Conservation (phyloP, 2,888 invertebrate species). For the Spodoptera exigua region DNA sequence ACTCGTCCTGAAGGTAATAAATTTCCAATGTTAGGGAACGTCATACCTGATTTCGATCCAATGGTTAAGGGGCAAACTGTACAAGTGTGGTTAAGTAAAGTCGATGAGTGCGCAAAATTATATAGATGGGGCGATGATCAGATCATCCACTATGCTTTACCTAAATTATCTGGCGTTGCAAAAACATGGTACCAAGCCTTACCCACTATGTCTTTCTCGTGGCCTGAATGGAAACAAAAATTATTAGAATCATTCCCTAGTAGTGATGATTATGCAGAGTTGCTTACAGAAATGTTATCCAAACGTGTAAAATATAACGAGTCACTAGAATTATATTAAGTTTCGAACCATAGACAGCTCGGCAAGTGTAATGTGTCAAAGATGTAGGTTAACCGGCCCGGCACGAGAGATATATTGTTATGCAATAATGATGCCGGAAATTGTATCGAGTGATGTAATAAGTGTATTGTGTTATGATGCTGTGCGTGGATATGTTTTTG, state of each 20-base stretch:
- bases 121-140: conserved; percentile 25
- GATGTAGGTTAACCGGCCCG: too few species aligned
- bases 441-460: too few species aligned
- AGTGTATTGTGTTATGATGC: too few species aligned
- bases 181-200: conserved; percentile 36
- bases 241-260: conserved; percentile 4
- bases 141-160: conserved; percentile 21
- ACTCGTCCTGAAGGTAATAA: conserved; percentile 14
- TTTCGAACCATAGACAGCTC: too few species aligned
- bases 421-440: too few species aligned
- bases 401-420: too few species aligned
- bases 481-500: too few species aligned
- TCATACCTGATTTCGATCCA: conserved; percentile 34
- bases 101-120: conserved; percentile 5
- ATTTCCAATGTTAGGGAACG: conserved; percentile 28
- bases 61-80: conserved; percentile 11
- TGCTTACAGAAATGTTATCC: conserved; percentile 34
- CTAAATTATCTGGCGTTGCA: conserved; percentile 10
- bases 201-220: conserved; percentile 27
- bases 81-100: conserved; percentile 14
- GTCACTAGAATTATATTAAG: conserved; percentile 39
- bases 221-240: conserved; percentile 37
- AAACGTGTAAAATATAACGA: conserved; percentile 29
- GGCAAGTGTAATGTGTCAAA: too few species aligned
- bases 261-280: conserved; percentile 11